Conservation (phyloP, 2,888 invertebrate genomes). For the Hartigia nigra region DNA sequence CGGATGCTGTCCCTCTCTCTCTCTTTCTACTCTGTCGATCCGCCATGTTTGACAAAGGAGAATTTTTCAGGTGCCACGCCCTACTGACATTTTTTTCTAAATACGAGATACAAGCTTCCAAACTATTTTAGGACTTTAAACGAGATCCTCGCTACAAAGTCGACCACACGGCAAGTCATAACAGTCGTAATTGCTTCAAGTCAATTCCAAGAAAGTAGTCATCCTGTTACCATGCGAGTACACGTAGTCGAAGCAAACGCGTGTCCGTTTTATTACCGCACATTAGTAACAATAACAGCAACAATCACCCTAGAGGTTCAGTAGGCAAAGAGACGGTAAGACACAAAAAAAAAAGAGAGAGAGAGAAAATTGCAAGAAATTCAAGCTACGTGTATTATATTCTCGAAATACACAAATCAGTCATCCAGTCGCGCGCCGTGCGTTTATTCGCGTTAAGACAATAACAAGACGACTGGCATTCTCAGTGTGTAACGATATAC, state of each 20-base stretch:
- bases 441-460: neutral
- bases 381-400: neutral
- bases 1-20: neutral
- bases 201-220: neutral
- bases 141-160: slow-evolving; percentile 1
- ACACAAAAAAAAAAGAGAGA: neutral
- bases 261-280: neutral
- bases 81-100: slow-evolving; percentile 5
- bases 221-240: neutral
- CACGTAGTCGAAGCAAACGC: neutral
- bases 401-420: neutral
- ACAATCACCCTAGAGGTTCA: neutral
- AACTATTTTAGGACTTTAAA: neutral
- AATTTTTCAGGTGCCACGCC: slow-evolving; percentile 9
- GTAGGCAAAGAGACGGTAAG: neutral
- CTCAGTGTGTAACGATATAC: neutral
- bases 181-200: neutral
- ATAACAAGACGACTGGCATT: neutral
- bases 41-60: neutral
- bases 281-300: neutral
- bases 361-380: neutral
- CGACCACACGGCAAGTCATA: neutral
- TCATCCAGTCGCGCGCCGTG: neutral
- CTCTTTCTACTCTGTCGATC: neutral
- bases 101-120: neutral